These are phyloP conservation scores for Dendrolimus kikuchii DNA, from an alignment of 1,140 invertebrate species.

Conservation along the genomic window DNA sequence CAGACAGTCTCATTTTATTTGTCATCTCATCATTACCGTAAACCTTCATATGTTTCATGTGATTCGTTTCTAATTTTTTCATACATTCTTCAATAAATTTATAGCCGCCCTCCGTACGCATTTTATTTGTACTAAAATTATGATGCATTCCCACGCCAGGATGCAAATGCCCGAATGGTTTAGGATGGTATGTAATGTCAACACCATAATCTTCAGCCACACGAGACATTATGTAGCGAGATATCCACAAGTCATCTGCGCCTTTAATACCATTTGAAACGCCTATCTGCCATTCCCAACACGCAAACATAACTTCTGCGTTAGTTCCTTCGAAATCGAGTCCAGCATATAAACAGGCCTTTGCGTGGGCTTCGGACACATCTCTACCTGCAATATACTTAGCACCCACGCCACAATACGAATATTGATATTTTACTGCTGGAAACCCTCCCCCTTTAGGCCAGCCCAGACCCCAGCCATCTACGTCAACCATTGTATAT, in stretches of 20 bases:
- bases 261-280: conserved; percentile 87
- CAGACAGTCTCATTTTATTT: conserved; percentile 90
- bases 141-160: conserved; percentile 94
- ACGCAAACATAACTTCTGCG: conserved; percentile 96
- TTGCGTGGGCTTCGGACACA: conserved; percentile 80
- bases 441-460: conserved; percentile 84
- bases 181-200: conserved; percentile 89
- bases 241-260: conserved; percentile 93
- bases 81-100: conserved; percentile 83
- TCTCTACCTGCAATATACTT: conserved; percentile 93
- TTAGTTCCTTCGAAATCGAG: conserved; percentile 93
- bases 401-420: conserved; percentile 92
- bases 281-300: conserved; percentile 85
- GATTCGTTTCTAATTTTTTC: conserved; percentile 86
- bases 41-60: conserved; percentile 89
- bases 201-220: conserved; percentile 95
- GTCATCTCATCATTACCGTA: conserved; percentile 91
- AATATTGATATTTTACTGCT: conserved; percentile 75
- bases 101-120: conserved; percentile 87
- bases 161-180: conserved; percentile 93
- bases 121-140: conserved; percentile 92
- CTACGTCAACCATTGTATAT: conserved; percentile 87
- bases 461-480: conserved; percentile 89
- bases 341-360: conserved; percentile 90
- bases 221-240: conserved; percentile 87